Conservation (phyloP, 2,113 vertebrate genomes). For the Larimichthys polyactis region DNA sequence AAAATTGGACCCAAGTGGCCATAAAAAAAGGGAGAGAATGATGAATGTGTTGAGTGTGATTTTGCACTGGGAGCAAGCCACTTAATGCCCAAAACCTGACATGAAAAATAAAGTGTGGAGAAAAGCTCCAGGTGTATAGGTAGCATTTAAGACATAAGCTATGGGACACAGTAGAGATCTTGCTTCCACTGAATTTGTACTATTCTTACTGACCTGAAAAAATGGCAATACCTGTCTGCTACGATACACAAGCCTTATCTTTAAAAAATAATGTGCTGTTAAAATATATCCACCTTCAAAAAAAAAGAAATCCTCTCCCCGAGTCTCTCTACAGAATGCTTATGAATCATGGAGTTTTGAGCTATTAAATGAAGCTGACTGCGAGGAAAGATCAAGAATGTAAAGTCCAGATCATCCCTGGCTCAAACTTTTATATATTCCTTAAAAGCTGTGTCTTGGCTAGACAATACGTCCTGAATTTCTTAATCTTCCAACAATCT, state of each 20-base stretch:
- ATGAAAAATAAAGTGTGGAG: slow-evolving; percentile 23
- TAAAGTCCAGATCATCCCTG: slow-evolving; percentile 15
- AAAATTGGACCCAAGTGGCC: slow-evolving; percentile 1
- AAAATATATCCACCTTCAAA: slow-evolving; percentile 4
- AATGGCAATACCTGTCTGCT: neutral
- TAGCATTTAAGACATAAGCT: slow-evolving; percentile 6
- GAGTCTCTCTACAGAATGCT: neutral
- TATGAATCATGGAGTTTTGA: slow-evolving; percentile 7
- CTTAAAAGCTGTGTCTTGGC: slow-evolving; percentile 27
- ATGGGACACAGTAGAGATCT: neutral
- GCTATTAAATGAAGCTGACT: slow-evolving; percentile 22
- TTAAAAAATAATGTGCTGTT: neutral
- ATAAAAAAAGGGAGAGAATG: slow-evolving; percentile 28
- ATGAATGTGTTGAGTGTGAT: slow-evolving; percentile 32
- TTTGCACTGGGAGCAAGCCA: slow-evolving; percentile 7
- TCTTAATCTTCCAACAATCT: slow-evolving; percentile 35
- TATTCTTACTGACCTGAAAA: slow-evolving; percentile 34
- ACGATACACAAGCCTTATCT: neutral
- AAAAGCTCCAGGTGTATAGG: slow-evolving; percentile 24
- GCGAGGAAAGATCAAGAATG: slow-evolving; percentile 30
- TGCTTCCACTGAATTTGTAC: slow-evolving; percentile 18
- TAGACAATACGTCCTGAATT: neutral
- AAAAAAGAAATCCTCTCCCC: neutral
- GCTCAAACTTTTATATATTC: slow-evolving; percentile 6
- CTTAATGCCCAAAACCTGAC: slow-evolving; percentile 23